phyloP scores from a whole-genome alignment of 2,797 vertebrate species.

The Hoplostethus mediterraneus region DNA sequence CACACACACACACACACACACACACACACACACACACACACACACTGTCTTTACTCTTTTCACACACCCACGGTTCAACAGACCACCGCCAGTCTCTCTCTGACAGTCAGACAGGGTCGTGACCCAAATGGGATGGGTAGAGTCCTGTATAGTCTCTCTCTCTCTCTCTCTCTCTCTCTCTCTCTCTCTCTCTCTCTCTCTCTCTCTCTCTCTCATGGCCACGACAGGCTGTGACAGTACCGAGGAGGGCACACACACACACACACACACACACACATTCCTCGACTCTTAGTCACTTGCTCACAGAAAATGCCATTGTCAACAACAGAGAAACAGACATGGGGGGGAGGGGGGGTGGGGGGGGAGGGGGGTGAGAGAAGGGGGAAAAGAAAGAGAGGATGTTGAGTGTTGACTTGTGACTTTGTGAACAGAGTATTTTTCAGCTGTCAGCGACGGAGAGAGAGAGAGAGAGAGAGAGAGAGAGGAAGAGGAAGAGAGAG shows the following conservation, averaged over 20 bases:
- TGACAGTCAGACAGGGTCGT: conserved; percentile 43
- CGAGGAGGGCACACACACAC: conserved; percentile 38
- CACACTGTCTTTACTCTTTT: not conserved
- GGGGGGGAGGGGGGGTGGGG: too few relatives aligned
- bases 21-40: too few relatives aligned
- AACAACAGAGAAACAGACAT: conserved; percentile 58
- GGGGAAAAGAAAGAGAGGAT: conserved; percentile 37
- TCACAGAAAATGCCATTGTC: conserved; percentile 80
- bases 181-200: conserved; percentile 49
- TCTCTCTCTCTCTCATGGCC: conserved; percentile 39
- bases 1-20: not conserved
- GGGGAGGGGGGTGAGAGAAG: conserved; percentile 22
- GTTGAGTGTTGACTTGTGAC: conserved; percentile 59
- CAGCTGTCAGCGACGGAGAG: conserved; percentile 38
- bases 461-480: conserved; percentile 6
- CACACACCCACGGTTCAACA: not conserved
- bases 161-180: not conserved
- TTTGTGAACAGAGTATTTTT: conserved; percentile 58
- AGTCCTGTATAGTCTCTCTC: too few relatives aligned
- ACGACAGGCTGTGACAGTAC: conserved; percentile 76
- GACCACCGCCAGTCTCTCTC: not conserved
- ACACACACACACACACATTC: conserved; percentile 68
- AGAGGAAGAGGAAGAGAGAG: not conserved
- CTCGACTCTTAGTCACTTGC: conserved; percentile 73
- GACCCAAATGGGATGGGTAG: conserved; percentile 33